Conservation (phyloP, 2,113 vertebrate genomes). For the Tachysurus fulvidraco region DNA sequence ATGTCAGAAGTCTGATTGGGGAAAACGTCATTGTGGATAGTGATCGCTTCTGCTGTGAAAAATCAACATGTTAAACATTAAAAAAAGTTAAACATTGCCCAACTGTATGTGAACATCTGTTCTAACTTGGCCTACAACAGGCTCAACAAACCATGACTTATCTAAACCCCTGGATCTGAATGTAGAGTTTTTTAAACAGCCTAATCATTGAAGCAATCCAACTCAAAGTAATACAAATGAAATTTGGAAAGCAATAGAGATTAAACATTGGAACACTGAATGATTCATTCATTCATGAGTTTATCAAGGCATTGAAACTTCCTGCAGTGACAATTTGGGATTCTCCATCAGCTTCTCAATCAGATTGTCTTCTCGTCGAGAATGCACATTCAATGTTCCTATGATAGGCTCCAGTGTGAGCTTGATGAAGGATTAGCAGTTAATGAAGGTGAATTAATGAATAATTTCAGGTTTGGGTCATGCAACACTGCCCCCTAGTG, state of each 20-base stretch:
- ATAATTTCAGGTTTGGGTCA: neutral
- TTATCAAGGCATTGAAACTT: neutral
- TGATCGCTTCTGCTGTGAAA: neutral
- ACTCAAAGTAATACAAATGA: neutral
- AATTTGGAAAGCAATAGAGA: neutral
- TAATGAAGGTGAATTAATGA: neutral
- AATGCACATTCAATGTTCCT: neutral
- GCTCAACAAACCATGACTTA: neutral
- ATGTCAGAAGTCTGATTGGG: neutral
- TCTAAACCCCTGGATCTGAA: neutral
- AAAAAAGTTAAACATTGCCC: neutral
- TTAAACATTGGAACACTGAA: neutral
- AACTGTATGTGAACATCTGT: neutral
- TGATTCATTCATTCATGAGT: no score
- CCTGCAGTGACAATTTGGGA: neutral
- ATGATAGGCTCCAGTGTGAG: neutral
- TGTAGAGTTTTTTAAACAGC: neutral
- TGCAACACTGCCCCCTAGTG: conserved; percentile 3
- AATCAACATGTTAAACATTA: neutral
- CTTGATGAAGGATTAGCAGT: neutral
- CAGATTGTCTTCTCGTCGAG: neutral
- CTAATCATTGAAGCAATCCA: neutral
- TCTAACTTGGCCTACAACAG: neutral
- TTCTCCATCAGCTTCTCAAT: neutral
- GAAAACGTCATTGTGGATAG: neutral